These are phyloP conservation scores for Zelleria hepariella DNA, from an alignment of 2,888 invertebrate genomes.

Conservation along the genomic window DNA sequence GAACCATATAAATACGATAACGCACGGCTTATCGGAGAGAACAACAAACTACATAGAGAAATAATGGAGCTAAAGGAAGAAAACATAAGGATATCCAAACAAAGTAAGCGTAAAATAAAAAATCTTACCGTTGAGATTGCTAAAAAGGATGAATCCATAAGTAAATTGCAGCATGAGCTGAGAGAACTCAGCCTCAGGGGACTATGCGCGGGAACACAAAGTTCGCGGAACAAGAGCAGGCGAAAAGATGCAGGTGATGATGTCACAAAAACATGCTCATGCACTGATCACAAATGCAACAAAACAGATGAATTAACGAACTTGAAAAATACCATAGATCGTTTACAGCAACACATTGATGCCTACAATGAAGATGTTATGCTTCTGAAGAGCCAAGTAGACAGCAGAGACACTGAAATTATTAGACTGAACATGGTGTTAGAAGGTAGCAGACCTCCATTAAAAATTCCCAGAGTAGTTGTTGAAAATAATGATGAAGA, in stretches of 20 bases:
- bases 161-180: slow-evolving; percentile 54
- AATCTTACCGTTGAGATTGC: slow-evolving; percentile 74
- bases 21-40: slow-evolving; percentile 80
- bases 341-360: slow-evolving; percentile 14
- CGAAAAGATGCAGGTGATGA: slow-evolving; percentile 37
- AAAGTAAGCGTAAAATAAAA: slow-evolving; percentile 74
- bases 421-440: slow-evolving; percentile 76
- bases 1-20: slow-evolving; percentile 89
- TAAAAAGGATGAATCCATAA: slow-evolving; percentile 59
- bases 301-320: slow-evolving; percentile 53
- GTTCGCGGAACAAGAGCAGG: slow-evolving; percentile 53
- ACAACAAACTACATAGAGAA: slow-evolving; percentile 79
- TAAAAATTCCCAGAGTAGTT: slow-evolving; percentile 30
- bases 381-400: slow-evolving; percentile 50
- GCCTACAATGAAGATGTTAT: slow-evolving; percentile 47
- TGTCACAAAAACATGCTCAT: slow-evolving; percentile 34
- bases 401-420: slow-evolving; percentile 79
- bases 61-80: slow-evolving; percentile 77
- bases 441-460: slow-evolving; percentile 79
- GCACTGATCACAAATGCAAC: slow-evolving; percentile 29
- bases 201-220: slow-evolving; percentile 57
- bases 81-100: slow-evolving; percentile 69
- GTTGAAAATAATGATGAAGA: slow-evolving; percentile 56
- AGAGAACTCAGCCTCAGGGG: slow-evolving; percentile 58
- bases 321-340: not conserved